Evolutionary conservation across 2,797 vertebrate genomes (phyloP).

Genomic region (Bufotes viridis): DNA sequence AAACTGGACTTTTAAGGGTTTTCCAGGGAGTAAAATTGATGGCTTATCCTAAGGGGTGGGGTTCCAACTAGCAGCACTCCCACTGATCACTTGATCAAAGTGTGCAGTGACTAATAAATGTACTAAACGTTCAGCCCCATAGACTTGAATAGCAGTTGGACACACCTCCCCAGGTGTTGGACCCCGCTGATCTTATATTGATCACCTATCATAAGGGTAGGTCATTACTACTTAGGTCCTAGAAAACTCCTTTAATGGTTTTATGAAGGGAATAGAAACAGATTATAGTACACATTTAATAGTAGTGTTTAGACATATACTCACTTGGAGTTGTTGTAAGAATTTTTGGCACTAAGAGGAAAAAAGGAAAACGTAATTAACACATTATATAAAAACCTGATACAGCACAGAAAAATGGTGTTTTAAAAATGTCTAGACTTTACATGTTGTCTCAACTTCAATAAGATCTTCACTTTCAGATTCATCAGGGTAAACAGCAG

Average conservation of each 20-base stretch:
- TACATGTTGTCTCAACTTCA: slow-evolving; percentile 87
- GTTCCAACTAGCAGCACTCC: too few species aligned
- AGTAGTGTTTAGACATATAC: not conserved
- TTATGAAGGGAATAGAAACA: not conserved
- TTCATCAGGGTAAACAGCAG: slow-evolving; percentile 96
- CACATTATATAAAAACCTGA: slow-evolving; percentile 62
- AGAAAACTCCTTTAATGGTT: too few species aligned
- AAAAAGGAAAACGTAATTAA: slow-evolving; percentile 64
- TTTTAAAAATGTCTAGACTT: slow-evolving; percentile 59
- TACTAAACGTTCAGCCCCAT: too few species aligned
- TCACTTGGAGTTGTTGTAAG: slow-evolving; percentile 76
- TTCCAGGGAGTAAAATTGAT: too few species aligned
- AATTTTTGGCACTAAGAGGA: slow-evolving; percentile 73
- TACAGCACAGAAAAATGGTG: not conserved
- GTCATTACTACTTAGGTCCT: too few species aligned
- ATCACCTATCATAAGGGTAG: too few species aligned
- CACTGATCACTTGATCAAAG: too few species aligned
- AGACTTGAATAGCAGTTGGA: too few species aligned
- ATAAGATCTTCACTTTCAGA: slow-evolving; percentile 92
- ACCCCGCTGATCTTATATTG: too few species aligned
- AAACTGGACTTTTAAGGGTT: not conserved
- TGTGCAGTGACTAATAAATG: too few species aligned
- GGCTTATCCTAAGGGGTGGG: too few species aligned
- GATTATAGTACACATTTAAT: not conserved
- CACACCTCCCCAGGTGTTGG: too few species aligned